These are phyloP conservation scores for Eupithecia abbreviata DNA, from an alignment of 2,888 invertebrate genomes.

Conservation along the genomic window DNA sequence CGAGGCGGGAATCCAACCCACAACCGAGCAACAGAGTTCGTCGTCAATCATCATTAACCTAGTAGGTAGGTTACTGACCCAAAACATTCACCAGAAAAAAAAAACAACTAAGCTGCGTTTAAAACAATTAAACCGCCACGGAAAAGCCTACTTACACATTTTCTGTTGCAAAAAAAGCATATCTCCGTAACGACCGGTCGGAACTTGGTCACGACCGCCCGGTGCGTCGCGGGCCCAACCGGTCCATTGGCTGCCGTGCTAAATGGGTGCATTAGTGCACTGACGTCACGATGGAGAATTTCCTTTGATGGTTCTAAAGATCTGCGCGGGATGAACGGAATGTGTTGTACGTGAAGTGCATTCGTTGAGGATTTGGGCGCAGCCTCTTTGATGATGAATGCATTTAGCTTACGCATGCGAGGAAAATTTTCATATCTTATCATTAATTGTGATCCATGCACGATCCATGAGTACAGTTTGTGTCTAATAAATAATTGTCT, in stretches of 20 bases:
- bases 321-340: neutral
- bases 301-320: constrained; percentile 26
- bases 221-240: constrained; percentile 50
- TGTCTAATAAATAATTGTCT: too few relatives aligned
- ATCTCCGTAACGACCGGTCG: constrained; percentile 45
- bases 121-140: constrained; percentile 24
- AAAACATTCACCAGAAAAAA: neutral
- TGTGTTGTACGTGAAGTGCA: neutral
- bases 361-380: neutral
- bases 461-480: too few relatives aligned
- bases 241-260: constrained; percentile 46
- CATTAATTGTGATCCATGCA: too few relatives aligned
- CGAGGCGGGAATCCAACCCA: too few relatives aligned
- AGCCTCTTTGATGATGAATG: neutral
- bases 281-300: constrained; percentile 53
- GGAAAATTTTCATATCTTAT: too few relatives aligned
- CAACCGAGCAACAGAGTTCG: too few relatives aligned
- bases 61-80: neutral
- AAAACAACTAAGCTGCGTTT: constrained; percentile 20
- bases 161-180: constrained; percentile 38
- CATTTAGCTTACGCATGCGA: neutral
- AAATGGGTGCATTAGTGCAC: constrained; percentile 60
- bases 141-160: constrained; percentile 34
- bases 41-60: neutral
- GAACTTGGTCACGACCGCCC: constrained; percentile 48